Evolutionary conservation across 2,888 invertebrate genomes (phyloP), one percentile per base, ranked within the genome.

Genomic region (Drosophila monieri): DNA sequence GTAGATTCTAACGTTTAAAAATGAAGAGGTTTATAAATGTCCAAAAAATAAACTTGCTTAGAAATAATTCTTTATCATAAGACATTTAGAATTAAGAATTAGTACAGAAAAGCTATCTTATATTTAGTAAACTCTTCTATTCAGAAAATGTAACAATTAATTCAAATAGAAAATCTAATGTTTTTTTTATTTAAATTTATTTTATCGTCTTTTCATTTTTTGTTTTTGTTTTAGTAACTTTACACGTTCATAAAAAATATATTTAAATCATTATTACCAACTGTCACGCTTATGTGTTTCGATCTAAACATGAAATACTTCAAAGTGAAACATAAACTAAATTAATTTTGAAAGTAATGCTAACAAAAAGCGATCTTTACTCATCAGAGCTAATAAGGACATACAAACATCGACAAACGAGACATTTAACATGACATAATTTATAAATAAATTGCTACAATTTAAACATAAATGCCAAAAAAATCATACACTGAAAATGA

Each of bases 341-440:
- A 64, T 65, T 44, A 61, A 47, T 74, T 55, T 53, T 56, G 51
- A 43, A 57, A 65, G 51, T 69, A 76, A 80, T 25, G 30, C 60
- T 80, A 85, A 85, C 85, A 85, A 80, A 85, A 80, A 85, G 59
- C 43, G 51, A 58, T 39, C 23, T 49, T 65, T 44, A 57, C 58
- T 57, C 25, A 27, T 62, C 43, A 27, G 8, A 27, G 27, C 9
- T 27, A 3, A 27, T 9, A 27, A 27, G 9, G 27, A 27, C 27
- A 27, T 27, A 27, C 27, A 44, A 44, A 52, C 52, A 58, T 37
- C 5, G 46, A 27, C 10, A 30, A 43, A 37, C 25, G 23, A 35
- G 18, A 14, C 27, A 51, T 57, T 65, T 25, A 21, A 49, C 15
- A 43, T 35, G 30, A n/a, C 3, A 23, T 23, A 23, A 35, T 58